A percentile compares a stretch with the other conserved stretches of the same genome.
Evolutionary conservation across 2,888 invertebrate species (phyloP).

Genomic region (Hyposoter didymator): DNA sequence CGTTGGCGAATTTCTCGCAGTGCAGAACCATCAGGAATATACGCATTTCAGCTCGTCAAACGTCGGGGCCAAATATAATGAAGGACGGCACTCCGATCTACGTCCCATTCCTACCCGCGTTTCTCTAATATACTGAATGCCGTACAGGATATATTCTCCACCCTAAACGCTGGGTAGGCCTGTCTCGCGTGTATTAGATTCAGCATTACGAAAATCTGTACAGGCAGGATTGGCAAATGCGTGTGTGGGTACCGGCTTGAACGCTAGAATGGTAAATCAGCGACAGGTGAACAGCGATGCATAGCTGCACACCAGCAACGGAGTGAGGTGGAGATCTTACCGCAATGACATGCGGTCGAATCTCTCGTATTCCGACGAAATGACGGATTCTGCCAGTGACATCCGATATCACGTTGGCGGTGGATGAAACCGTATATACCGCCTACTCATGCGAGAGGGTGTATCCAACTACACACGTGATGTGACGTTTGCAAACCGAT

Average conservation of each 20-base stretch:
- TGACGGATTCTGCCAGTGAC: constrained; percentile 84
- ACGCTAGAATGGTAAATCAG: constrained; percentile 81
- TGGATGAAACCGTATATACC: constrained; percentile 74
- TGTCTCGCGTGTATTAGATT: constrained; percentile 56
- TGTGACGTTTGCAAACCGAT: constrained; percentile 49
- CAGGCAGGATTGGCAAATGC: constrained; percentile 33
- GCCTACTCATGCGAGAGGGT: constrained; percentile 57
- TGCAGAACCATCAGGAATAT: constrained; percentile 38
- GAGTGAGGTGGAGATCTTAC: constrained; percentile 81
- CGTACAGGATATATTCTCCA: constrained; percentile 31
- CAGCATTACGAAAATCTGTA: constrained; percentile 64
- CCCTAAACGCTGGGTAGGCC: constrained; percentile 49
- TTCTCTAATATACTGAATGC: constrained; percentile 28
- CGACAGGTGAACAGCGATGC: constrained; percentile 74
- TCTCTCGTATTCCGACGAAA: constrained; percentile 81
- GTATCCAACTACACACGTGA: constrained; percentile 1
- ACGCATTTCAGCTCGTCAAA: constrained; percentile 67
- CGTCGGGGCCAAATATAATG: constrained; percentile 66
- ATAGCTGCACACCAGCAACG: constrained; percentile 59
- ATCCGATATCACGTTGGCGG: constrained; percentile 83
- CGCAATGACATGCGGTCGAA: constrained; percentile 84
- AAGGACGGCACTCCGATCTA: constrained; percentile 61
- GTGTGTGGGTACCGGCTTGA: constrained; percentile 73
- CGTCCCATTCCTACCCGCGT: constrained; percentile 42
- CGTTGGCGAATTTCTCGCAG: constrained; percentile 56